phyloP scores from a whole-genome alignment of 2,888 invertebrate genomes.

The Drosophila nr. perissopoda region DNA sequence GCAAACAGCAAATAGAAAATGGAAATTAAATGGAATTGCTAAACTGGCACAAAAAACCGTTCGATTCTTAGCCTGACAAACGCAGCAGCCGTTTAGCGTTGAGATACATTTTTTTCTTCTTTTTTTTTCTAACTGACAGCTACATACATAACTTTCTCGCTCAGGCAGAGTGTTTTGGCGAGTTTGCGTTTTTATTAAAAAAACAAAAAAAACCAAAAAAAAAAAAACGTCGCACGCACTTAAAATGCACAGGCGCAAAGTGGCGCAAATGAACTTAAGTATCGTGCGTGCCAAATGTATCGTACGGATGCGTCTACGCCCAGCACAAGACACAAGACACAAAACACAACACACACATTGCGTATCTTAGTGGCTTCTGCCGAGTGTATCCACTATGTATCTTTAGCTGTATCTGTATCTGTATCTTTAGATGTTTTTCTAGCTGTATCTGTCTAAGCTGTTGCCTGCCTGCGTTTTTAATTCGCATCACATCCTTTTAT shows the following conservation, averaged over 20 bases:
- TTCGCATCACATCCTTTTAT: constrained; percentile 79
- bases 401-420: constrained; percentile 20
- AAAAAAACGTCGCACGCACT: constrained; percentile 53
- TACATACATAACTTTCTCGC: constrained; percentile 42
- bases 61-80: constrained; percentile 28
- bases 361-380: constrained; percentile 1
- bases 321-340: background rate
- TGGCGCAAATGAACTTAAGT: constrained; percentile 80
- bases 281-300: constrained; percentile 61
- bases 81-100: constrained; percentile 37
- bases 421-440: constrained; percentile 23
- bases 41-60: constrained; percentile 71
- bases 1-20: constrained; percentile 36
- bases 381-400: constrained; percentile 13
- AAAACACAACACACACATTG: constrained; percentile 3
- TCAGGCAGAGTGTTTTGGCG: constrained; percentile 3
- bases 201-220: background rate
- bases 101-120: constrained; percentile 23
- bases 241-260: constrained; percentile 74
- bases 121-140: constrained; percentile 38
- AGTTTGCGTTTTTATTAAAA: constrained; percentile 17
- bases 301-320: constrained; percentile 49
- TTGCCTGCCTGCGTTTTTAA: constrained; percentile 60
- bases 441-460: constrained; percentile 37
- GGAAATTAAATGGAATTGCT: constrained; percentile 38